A percentile compares a stretch with the other conserved stretches of the same genome.
These are phyloP conservation scores for Micrasema minimum DNA, from an alignment of 1,140 invertebrate species.

Conservation along the genomic window DNA sequence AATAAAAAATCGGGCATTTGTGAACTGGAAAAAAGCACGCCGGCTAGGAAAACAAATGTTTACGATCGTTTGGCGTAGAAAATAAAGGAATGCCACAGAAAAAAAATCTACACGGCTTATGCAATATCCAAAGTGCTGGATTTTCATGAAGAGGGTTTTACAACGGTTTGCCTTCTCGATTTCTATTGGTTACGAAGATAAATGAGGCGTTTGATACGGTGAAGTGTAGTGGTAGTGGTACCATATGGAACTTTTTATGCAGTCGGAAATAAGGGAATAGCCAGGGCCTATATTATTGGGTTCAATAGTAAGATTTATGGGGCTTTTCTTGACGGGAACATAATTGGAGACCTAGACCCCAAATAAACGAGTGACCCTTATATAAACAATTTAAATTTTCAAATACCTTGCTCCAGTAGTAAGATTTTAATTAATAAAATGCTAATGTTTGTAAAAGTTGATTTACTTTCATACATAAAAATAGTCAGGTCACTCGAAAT, in stretches of 20 bases:
- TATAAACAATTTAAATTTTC: background rate
- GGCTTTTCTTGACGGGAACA: slow-evolving; percentile 26
- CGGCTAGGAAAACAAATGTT: slow-evolving; percentile 50
- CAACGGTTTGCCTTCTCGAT: slow-evolving; percentile 52
- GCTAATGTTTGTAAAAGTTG: no score
- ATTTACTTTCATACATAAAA: no score
- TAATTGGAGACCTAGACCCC: slow-evolving; percentile 23
- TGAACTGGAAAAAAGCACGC: slow-evolving; percentile 44
- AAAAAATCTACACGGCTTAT: slow-evolving; percentile 51
- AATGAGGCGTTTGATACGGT: slow-evolving; percentile 53
- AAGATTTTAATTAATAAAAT: background rate
- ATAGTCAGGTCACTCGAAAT: background rate
- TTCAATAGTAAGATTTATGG: slow-evolving; percentile 52
- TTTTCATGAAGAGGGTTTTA: slow-evolving; percentile 53
- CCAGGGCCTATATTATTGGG: slow-evolving; percentile 48
- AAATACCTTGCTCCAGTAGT: background rate
- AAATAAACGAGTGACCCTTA: background rate
- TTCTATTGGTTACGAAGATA: slow-evolving; percentile 55
- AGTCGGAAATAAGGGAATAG: slow-evolving; percentile 50
- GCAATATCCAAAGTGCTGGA: slow-evolving; percentile 49
- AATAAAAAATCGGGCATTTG: slow-evolving; percentile 51
- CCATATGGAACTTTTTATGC: slow-evolving; percentile 50
- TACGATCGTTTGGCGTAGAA: slow-evolving; percentile 44
- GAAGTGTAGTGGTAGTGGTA: slow-evolving; percentile 16
- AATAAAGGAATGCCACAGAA: slow-evolving; percentile 47